phyloP scores from a whole-genome alignment of 2,113 vertebrate genomes.

The Cichladusa arquata region DNA sequence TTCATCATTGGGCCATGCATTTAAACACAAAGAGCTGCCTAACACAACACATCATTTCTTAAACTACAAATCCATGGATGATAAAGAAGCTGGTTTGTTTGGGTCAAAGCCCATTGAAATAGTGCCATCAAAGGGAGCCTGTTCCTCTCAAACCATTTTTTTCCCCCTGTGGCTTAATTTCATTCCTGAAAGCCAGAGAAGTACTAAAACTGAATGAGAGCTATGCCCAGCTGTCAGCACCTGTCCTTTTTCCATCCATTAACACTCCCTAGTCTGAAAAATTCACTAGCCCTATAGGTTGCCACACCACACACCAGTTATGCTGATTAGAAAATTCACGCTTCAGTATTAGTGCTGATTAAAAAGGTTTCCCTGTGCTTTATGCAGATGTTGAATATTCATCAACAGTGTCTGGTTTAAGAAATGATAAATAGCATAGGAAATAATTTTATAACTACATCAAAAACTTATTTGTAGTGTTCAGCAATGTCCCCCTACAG shows the following conservation, averaged over 20 bases:
- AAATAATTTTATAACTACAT: constrained; percentile 58
- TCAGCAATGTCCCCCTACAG: constrained; percentile 43
- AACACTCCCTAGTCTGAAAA: constrained; percentile 30
- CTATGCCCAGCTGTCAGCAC: background rate
- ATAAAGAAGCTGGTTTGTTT: background rate
- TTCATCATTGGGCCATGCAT: background rate
- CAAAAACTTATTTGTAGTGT: constrained; percentile 63
- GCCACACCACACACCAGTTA: constrained; percentile 25
- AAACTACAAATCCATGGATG: background rate
- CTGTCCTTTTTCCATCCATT: constrained; percentile 24
- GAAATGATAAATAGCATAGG: constrained; percentile 43
- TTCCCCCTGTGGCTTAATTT: background rate
- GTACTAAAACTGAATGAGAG: background rate
- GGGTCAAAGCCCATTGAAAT: background rate
- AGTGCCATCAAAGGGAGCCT: background rate
- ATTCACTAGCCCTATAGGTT: constrained; percentile 31
- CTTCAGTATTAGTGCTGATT: constrained; percentile 53
- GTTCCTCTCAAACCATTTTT: background rate
- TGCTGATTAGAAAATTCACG: constrained; percentile 52
- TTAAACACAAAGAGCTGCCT: background rate
- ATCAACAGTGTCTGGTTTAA: constrained; percentile 47
- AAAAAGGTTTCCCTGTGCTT: constrained; percentile 33
- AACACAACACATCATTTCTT: background rate
- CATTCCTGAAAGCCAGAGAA: background rate
- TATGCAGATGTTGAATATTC: constrained; percentile 56